Percentiles rank a stretch among this genome's conserved stretches.
Evolutionary conservation across 35 echinoderm and acorn worm genomes (phyloP).

Genomic region (Lytechinus pictus): DNA sequence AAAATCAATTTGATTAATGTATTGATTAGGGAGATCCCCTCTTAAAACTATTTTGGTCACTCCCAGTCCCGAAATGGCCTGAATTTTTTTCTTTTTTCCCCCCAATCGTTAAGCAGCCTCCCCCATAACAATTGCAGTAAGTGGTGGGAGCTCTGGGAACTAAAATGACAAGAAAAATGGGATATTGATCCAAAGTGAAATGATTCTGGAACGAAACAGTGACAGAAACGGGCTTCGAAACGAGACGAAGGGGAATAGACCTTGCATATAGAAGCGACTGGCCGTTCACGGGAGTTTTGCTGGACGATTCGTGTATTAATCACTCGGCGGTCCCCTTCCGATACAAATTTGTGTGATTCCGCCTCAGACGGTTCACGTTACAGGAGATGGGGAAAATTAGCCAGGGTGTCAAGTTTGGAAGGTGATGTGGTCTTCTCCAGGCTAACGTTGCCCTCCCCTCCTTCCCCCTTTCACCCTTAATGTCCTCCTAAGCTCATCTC

Average conservation of each 20-base stretch:
- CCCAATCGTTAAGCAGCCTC: too few species aligned
- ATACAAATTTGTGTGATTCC: constrained; percentile 56
- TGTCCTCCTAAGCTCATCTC: not conserved
- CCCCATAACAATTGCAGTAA: too few species aligned
- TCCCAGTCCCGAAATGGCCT: too few species aligned
- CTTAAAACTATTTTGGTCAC: too few species aligned
- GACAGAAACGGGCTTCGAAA: not conserved
- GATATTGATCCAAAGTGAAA: not conserved
- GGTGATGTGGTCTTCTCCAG: not conserved
- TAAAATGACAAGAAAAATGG: not conserved
- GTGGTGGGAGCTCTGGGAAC: not conserved
- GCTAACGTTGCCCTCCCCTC: constrained; percentile 13
- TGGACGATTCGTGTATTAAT: constrained; percentile 28
- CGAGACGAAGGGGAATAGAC: not conserved
- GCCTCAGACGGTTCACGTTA: constrained; percentile 30
- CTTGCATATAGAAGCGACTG: not conserved
- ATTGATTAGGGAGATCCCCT: too few species aligned
- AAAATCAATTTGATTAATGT: too few species aligned
- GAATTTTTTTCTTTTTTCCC: too few species aligned
- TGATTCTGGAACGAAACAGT: not conserved
- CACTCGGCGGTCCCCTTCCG: constrained; percentile 42
- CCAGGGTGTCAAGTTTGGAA: constrained; percentile 37
- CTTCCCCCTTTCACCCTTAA: not conserved
- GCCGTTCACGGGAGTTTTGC: not conserved
- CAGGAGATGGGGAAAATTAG: constrained; percentile 18